Percentiles rank a stretch among this genome's conserved stretches.
These are phyloP conservation scores for Periophthalmodon schlosseri DNA, from an alignment of 2,113 vertebrate species.

Conservation along the genomic window DNA sequence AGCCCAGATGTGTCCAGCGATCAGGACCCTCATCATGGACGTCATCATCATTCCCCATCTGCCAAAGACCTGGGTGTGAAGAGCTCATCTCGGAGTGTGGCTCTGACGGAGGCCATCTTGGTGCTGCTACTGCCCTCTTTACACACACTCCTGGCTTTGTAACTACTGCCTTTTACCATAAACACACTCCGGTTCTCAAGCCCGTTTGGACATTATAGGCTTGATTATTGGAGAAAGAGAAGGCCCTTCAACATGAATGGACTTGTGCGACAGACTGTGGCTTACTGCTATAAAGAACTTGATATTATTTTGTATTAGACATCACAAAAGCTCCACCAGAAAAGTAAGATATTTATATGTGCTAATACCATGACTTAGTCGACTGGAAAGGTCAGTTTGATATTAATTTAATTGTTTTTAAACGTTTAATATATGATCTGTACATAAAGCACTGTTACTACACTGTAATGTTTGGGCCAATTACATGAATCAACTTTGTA, in stretches of 20 bases:
- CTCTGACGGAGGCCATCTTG: conserved; percentile 48
- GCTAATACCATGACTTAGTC: conserved; percentile 16
- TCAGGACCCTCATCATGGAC: conserved; percentile 62
- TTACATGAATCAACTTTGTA: not conserved
- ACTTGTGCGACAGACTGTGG: not conserved
- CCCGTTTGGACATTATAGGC: conserved; percentile 38
- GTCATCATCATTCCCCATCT: conserved; percentile 57
- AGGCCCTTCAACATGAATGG: conserved; percentile 21
- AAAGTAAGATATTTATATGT: conserved; percentile 45
- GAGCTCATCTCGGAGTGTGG: conserved; percentile 45
- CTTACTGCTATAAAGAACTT: conserved; percentile 12
- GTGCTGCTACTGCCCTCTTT: conserved; percentile 59
- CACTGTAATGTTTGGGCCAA: conserved; percentile 1
- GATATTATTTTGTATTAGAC: not conserved
- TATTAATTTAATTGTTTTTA: conserved; percentile 45
- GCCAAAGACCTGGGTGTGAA: conserved; percentile 42
- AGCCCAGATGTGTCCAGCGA: conserved; percentile 64
- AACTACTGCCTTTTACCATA: conserved; percentile 54
- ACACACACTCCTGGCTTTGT: conserved; percentile 57
- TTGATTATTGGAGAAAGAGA: conserved; percentile 2
- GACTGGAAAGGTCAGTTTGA: conserved; percentile 14
- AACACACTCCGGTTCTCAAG: conserved; percentile 52
- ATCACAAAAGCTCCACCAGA: not conserved
- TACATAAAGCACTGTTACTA: conserved; percentile 38
- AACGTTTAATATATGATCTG: conserved; percentile 45